Evolutionary conservation across 92 coral and sea anemone genomes (phyloP), one percentile per base, ranked within the genome.

Genomic region (Porites lobata): DNA sequence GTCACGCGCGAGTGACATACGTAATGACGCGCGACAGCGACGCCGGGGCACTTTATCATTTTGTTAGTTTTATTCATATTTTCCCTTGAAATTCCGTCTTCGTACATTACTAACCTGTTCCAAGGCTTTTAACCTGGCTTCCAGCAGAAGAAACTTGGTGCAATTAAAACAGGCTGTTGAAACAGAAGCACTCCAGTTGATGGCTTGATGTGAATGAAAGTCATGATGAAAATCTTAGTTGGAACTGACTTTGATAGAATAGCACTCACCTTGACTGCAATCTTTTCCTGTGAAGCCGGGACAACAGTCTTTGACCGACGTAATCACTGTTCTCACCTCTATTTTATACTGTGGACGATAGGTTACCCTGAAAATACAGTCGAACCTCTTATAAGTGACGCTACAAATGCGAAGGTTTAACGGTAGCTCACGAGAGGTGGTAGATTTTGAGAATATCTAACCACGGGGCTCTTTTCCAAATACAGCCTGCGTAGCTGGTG

Each of bases 261-360:
- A 69, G 14, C 71, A 63, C 82, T 9, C 20, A 85, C 89, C 84
- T 76, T 85, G 58, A 15, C 77, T 85, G 61, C 98, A 95, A 24
- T 91, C 87, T 51, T 89, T 59, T 15, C 98, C 98, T 6, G 86
- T 78, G 56, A 95, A 95, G 50, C 98, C 98, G 53, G 98, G 98
- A 63, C 98, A 95, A 43, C 98, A 95, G 78, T 90, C 96, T 89
- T 84, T 89, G 50, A 91, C 93, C 56, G 96, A 81, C 32, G 92
- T 72, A 75, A 83, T 83, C 17, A 95, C 90, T 2, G 90, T 95
- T 63, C 89, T 93, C 86, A 88, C 80, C 69, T 95, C 92, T 50
- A 86, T 91, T 75, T 87, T 86, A 74, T 93, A 93, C 32, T 88
- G 92, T 4, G 98, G 96, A 12, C 92, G 92, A 85, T 85, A 87